Conservation (phyloP, 2,888 invertebrate genomes). For the Xestia xanthographa region DNA sequence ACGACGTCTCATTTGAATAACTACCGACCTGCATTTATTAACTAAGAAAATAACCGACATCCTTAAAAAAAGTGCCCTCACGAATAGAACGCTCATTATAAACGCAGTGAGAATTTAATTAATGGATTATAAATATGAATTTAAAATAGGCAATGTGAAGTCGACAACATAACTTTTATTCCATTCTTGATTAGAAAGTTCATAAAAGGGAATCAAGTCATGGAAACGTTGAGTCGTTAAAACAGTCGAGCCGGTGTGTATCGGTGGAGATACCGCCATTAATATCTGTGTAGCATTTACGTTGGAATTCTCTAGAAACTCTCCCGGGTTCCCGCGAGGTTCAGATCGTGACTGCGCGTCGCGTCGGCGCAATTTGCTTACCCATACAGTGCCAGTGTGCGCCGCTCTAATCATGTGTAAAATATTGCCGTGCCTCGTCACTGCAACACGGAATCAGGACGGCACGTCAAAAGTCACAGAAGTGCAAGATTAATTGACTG, state of each 20-base stretch:
- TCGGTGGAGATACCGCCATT: slow-evolving; percentile 83
- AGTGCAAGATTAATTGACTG: slow-evolving; percentile 85
- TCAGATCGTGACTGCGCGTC: slow-evolving; percentile 89
- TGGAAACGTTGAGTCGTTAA: slow-evolving; percentile 58
- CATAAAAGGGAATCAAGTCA: slow-evolving; percentile 64
- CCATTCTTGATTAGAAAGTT: slow-evolving; percentile 69
- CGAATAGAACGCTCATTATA: slow-evolving; percentile 64
- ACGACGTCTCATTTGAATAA: slow-evolving; percentile 87
- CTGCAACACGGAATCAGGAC: slow-evolving; percentile 84
- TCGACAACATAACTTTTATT: slow-evolving; percentile 62
- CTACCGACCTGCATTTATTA: slow-evolving; percentile 79
- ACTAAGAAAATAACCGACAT: slow-evolving; percentile 77
- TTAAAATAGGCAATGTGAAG: slow-evolving; percentile 58
- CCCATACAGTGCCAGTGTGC: slow-evolving; percentile 87
- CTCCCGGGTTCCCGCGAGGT: slow-evolving; percentile 88
- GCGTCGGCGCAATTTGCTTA: slow-evolving; percentile 90
- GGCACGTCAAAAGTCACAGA: slow-evolving; percentile 84
- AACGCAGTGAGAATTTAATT: slow-evolving; percentile 68
- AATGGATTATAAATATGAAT: slow-evolving; percentile 69
- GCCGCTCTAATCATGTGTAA: slow-evolving; percentile 90
- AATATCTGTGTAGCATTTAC: slow-evolving; percentile 88
- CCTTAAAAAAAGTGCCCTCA: slow-evolving; percentile 74
- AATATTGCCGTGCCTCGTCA: slow-evolving; percentile 88
- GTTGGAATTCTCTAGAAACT: slow-evolving; percentile 89
- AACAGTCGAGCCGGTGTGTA: slow-evolving; percentile 67